Base-by-base conservation (phyloP, 2,113 vertebrate species). In the Neoarius graeffei region DNA sequence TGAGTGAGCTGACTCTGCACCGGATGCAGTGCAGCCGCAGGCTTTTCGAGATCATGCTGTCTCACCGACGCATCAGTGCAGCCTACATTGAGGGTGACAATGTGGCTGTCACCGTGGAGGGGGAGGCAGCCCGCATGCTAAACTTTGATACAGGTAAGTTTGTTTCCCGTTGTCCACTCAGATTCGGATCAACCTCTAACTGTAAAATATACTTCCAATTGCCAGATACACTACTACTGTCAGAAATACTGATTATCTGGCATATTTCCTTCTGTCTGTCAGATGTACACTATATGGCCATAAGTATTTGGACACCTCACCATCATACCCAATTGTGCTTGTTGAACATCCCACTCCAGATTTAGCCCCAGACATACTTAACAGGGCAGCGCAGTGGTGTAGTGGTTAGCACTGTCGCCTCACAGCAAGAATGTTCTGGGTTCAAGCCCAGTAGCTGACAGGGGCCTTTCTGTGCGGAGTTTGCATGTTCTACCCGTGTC, bases 91-190 rank as follows among this genome's bases (percentile, higher is more conserved):
- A 96, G 69, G 92, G 89, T 0, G 93, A 96, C 86, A 95, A 95
- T 25, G 94, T 95, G 60, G 94, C 95, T 0, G 95, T 96, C 85
- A 96, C 93, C 0, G 92, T 95, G 86, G 96, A 96, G 89, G 95
- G 94, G 7, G 95, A 96, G 89, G 95, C 95, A 0, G 94, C 95
- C 0, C 92, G 92, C 1, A 93, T 95, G 59, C 92, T 96, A 52
- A 96, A 94, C 93, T 96, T 96, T 60, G 94, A 96, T 90, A 96
- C 94, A 52, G 95, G 94, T 96, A 84, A 92, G 86, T 57, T 52
- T 71, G 5, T 56, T 69, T 67, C 5, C 8, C 82, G 50, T 17
- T n/a, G 54, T 52, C 5, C 69, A 48, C 74, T 56, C 25, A 15
- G 3, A 57, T 19, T 81, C n/a, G 59, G 27, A 3, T 59, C 13